phyloP scores from a whole-genome alignment of 2,888 invertebrate species.

The Melieria picta region DNA sequence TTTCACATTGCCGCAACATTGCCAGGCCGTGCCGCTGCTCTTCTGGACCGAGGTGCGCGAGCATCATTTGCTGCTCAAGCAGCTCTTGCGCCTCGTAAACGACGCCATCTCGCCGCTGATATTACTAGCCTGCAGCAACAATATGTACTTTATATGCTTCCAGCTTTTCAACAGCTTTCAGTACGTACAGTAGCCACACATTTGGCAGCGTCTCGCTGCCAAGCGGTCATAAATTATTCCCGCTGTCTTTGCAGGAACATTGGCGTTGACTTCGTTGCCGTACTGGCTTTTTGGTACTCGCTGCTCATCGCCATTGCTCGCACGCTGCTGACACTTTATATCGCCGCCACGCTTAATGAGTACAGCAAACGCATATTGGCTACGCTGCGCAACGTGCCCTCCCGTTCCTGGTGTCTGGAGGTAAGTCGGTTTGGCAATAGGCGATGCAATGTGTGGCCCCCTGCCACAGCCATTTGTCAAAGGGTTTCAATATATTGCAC shows the following conservation, averaged over 20 bases:
- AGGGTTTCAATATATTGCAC: too few relatives aligned
- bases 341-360: constrained; percentile 69
- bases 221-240: neutral
- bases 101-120: constrained; percentile 72
- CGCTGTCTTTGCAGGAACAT: constrained; percentile 49
- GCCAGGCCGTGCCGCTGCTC: constrained; percentile 53
- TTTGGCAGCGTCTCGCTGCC: too few relatives aligned
- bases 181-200: constrained; percentile 46
- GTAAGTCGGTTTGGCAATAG: constrained; percentile 46
- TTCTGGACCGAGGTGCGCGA: constrained; percentile 75
- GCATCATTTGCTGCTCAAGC: constrained; percentile 74
- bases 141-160: constrained; percentile 80
- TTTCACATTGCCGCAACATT: neutral
- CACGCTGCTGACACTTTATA: constrained; percentile 68
- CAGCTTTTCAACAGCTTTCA: constrained; percentile 72
- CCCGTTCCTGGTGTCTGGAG: constrained; percentile 66
- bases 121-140: constrained; percentile 74
- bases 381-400: constrained; percentile 66
- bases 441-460: too few relatives aligned
- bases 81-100: constrained; percentile 73
- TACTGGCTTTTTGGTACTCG: constrained; percentile 69
- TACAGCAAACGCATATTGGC: constrained; percentile 67
- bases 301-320: constrained; percentile 68
- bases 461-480: too few relatives aligned
- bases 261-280: constrained; percentile 63